These are phyloP conservation scores for Eclectus roratus DNA, from an alignment of 2,113 vertebrate species.

Conservation along the genomic window DNA sequence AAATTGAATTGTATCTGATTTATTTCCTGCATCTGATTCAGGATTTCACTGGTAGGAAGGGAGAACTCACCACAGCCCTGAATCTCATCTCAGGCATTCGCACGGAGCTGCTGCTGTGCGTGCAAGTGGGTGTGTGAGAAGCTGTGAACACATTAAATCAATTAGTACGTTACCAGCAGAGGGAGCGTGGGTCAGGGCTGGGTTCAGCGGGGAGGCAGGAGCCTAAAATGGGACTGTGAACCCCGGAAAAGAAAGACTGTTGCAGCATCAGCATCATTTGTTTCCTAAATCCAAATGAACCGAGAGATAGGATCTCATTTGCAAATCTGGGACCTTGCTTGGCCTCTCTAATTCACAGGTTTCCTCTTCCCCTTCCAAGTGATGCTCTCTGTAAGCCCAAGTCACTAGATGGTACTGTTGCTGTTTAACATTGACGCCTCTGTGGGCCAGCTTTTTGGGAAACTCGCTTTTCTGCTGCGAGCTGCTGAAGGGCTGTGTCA, in stretches of 20 bases:
- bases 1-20: background rate
- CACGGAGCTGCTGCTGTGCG: background rate
- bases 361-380: background rate
- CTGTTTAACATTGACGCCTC: background rate
- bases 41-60: background rate
- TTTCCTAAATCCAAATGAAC: background rate
- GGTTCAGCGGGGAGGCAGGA: background rate
- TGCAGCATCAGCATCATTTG: background rate
- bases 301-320: background rate
- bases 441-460: background rate
- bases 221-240: background rate
- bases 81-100: background rate
- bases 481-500: background rate
- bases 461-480: background rate
- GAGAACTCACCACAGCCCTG: background rate
- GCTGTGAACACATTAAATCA: background rate
- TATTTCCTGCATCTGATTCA: background rate
- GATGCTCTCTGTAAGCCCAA: background rate
- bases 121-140: background rate
- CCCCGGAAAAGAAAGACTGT: background rate
- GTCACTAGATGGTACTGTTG: conserved; percentile 60
- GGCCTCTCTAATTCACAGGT: background rate
- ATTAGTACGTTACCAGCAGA: background rate
- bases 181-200: conserved; percentile 44
- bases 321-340: background rate